These are phyloP conservation scores for Furnarius figulus DNA, from an alignment of 2,113 vertebrate genomes.

Conservation along the genomic window DNA sequence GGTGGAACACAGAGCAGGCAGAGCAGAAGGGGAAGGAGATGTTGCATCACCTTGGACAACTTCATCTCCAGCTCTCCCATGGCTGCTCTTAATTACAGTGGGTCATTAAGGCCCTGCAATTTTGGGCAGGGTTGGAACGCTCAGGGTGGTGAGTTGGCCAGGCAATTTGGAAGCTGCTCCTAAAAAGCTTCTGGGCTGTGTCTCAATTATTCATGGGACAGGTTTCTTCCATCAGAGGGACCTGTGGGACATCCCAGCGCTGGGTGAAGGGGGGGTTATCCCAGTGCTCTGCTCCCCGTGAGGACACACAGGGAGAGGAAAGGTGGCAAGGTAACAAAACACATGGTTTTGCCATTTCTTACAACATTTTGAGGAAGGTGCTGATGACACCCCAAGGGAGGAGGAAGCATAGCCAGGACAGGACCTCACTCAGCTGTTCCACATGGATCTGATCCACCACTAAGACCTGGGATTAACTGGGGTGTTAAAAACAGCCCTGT, in stretches of 20 bases:
- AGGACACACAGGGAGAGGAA: background rate
- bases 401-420: background rate
- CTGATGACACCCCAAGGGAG: background rate
- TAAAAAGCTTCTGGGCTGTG: background rate
- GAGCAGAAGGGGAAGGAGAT: background rate
- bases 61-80: fast-evolving
- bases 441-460: background rate
- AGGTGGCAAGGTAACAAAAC: background rate
- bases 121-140: background rate
- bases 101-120: background rate
- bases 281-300: fast-evolving
- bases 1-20: background rate
- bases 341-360: background rate
- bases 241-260: fast-evolving
- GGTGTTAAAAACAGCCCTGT: background rate
- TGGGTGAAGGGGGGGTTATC: background rate
- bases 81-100: background rate
- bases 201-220: constrained; percentile 44
- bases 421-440: background rate
- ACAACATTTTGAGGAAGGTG: background rate
- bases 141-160: background rate
- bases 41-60: background rate
- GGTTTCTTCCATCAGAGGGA: constrained; percentile 46
- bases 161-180: background rate
- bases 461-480: background rate